Conservation (phyloP, 2,888 invertebrate species). For the Troilus luridus region DNA sequence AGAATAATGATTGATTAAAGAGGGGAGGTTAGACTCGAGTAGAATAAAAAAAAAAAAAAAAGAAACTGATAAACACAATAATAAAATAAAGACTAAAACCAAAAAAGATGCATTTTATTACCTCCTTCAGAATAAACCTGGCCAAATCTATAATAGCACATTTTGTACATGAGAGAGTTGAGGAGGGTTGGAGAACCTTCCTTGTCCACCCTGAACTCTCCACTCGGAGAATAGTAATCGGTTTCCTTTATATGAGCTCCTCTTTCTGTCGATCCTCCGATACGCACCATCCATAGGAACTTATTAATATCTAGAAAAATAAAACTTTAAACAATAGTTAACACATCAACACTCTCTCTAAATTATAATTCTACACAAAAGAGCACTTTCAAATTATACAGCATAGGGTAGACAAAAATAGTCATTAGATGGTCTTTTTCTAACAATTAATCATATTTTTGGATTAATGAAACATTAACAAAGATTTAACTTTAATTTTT, state of each 20-base stretch:
- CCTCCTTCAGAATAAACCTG: slow-evolving; percentile 96
- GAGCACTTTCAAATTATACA: neutral
- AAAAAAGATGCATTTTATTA: slow-evolving; percentile 67
- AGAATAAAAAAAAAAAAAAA: neutral
- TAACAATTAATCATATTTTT: no score
- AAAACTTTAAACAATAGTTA: slow-evolving; percentile 43
- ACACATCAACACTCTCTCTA: neutral
- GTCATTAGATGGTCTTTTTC: no score
- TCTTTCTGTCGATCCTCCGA: slow-evolving; percentile 95
- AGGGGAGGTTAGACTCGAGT: neutral
- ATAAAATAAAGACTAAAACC: neutral
- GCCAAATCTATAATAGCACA: slow-evolving; percentile 99
- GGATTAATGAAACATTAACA: no score
- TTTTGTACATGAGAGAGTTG: slow-evolving; percentile 99
- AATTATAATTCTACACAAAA: slow-evolving; percentile 53
- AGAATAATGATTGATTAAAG: no score
- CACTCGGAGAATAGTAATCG: slow-evolving; percentile 95
- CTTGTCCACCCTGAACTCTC: slow-evolving; percentile 96
- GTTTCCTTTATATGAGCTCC: slow-evolving; percentile 96
- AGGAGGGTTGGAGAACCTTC: slow-evolving; percentile 92
- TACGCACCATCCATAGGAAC: slow-evolving; percentile 99
- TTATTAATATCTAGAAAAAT: slow-evolving; percentile 89
- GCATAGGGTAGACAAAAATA: neutral
- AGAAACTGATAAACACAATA: neutral
- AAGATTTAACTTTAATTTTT: no score